phyloP scores from a whole-genome alignment of 2,113 vertebrate species.

The Pomatorhinus ruficollis region DNA sequence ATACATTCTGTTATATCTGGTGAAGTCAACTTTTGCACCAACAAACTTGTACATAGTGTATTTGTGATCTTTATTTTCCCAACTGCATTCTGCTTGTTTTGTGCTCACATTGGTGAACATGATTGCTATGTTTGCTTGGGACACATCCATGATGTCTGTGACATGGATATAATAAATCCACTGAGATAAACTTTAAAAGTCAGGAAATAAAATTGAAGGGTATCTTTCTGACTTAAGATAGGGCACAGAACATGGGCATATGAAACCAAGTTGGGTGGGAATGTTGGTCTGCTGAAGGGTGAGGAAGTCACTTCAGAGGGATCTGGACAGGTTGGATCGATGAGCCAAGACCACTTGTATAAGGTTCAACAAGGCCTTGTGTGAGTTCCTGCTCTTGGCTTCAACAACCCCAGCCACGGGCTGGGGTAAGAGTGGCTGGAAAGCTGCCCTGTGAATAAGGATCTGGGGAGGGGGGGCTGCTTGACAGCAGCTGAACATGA shows the following conservation, averaged over 20 bases:
- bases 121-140: neutral
- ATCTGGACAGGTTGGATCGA: neutral
- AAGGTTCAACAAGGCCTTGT: too few relatives aligned
- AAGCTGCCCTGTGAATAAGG: neutral
- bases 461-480: accelerated
- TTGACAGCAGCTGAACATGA: neutral
- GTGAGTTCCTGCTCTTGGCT: neutral
- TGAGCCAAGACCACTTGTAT: neutral
- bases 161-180: neutral
- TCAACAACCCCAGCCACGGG: accelerated
- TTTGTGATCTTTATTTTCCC: neutral
- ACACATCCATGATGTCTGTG: neutral
- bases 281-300: neutral
- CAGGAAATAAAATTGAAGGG: neutral
- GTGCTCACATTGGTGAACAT: neutral
- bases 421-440: neutral
- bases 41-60: accelerated
- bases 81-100: neutral
- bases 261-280: neutral
- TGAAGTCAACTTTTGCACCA: neutral
- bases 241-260: neutral
- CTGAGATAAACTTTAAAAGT: neutral
- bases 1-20: neutral
- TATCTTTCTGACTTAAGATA: neutral
- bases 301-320: neutral